phyloP scores from a whole-genome alignment of 2,797 vertebrate genomes.

The Trachurus trachurus region DNA sequence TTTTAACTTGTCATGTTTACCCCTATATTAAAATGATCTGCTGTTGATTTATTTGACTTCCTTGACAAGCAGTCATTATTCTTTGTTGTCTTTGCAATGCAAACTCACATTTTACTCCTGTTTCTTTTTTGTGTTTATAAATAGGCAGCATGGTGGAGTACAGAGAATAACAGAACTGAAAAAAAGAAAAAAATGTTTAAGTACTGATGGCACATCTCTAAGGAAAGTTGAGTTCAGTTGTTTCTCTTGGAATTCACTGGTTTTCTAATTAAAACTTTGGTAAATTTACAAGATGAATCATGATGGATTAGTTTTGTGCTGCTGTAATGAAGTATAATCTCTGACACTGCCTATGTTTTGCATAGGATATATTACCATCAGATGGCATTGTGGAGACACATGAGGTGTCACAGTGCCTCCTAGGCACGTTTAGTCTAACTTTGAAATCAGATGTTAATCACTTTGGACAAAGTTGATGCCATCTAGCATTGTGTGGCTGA shows the following conservation, averaged over 20 bases:
- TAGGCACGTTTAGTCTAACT: too few species aligned
- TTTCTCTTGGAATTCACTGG: neutral
- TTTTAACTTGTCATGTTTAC: neutral
- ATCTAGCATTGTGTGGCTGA: neutral
- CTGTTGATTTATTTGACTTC: slow-evolving; percentile 6
- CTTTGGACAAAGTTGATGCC: neutral
- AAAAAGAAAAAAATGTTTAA: neutral
- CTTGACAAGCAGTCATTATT: slow-evolving; percentile 4
- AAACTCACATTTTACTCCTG: neutral
- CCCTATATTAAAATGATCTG: neutral
- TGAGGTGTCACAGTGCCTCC: neutral
- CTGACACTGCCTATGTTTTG: slow-evolving; percentile 25
- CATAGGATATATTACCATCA: slow-evolving; percentile 40
- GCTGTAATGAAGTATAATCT: slow-evolving; percentile 13
- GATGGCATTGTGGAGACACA: slow-evolving; percentile 54
- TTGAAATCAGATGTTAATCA: slow-evolving; percentile 3
- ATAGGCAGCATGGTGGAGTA: neutral
- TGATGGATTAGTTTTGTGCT: neutral
- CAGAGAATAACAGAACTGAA: neutral
- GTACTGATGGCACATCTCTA: slow-evolving; percentile 1
- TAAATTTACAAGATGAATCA: slow-evolving; percentile 14
- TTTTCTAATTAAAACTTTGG: slow-evolving; percentile 12
- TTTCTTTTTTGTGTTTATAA: slow-evolving; percentile 5
- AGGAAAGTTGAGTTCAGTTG: neutral
- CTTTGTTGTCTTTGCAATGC: neutral